A percentile compares a stretch with the other conserved stretches of the same genome.
These are phyloP conservation scores for Phanerotoma sp. DNA, from an alignment of 2,888 invertebrate species.

Conservation along the genomic window DNA sequence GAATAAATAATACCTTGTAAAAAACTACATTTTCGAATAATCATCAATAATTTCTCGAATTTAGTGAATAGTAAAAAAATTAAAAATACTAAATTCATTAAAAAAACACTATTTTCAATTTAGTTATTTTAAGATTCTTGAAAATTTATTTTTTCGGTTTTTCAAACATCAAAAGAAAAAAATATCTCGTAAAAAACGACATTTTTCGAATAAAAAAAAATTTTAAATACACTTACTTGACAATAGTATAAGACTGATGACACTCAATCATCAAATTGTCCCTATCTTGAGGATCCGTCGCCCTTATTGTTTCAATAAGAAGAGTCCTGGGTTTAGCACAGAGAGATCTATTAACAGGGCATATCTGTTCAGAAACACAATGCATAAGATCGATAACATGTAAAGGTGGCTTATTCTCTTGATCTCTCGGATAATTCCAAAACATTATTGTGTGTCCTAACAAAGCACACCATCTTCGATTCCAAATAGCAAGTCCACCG, in stretches of 20 bases:
- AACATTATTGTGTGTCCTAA: conserved; percentile 56
- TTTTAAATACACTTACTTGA: conserved; percentile 32
- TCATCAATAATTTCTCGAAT: conserved; percentile 6
- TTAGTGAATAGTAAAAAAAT: not conserved
- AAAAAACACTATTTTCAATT: not conserved
- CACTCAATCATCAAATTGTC: conserved; percentile 36
- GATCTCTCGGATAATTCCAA: conserved; percentile 61
- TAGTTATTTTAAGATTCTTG: too few relatives aligned
- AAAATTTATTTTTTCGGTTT: too few relatives aligned
- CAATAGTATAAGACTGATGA: conserved; percentile 29
- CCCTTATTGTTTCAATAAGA: conserved; percentile 45
- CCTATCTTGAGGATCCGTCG: conserved; percentile 17
- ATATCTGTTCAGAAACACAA: conserved; percentile 48
- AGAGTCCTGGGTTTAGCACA: conserved; percentile 60
- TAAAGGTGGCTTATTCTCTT: conserved; percentile 48
- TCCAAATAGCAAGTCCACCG: conserved; percentile 58
- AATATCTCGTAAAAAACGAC: too few relatives aligned
- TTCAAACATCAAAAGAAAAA: too few relatives aligned
- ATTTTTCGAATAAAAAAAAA: conserved; percentile 1
- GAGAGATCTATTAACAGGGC: conserved; percentile 54
- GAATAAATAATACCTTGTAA: too few relatives aligned
- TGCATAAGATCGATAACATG: conserved; percentile 55
- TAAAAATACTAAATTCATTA: not conserved
- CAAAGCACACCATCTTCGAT: conserved; percentile 62
- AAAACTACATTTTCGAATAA: too few relatives aligned